These are phyloP conservation scores for Oceanites oceanicus DNA, from an alignment of 2,113 vertebrate species.

Conservation along the genomic window DNA sequence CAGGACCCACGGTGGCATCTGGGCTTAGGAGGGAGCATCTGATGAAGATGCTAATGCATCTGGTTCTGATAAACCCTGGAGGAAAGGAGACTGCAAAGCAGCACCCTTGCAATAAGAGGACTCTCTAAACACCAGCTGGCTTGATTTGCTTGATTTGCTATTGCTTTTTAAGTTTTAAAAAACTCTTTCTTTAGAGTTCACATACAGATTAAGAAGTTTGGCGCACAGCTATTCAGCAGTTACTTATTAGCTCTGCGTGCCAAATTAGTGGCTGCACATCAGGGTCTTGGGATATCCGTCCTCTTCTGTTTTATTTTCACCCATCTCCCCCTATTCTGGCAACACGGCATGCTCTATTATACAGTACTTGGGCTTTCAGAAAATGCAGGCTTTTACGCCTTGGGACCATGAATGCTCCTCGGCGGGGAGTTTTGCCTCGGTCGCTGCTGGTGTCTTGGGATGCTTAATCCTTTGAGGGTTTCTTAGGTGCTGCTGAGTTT, in stretches of 20 bases:
- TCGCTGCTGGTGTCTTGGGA: neutral
- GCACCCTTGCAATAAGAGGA: neutral
- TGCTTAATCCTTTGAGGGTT: neutral
- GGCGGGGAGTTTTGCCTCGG: neutral
- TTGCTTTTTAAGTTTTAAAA: neutral
- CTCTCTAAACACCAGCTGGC: neutral
- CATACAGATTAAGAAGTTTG: neutral
- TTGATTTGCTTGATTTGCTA: neutral
- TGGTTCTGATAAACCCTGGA: neutral
- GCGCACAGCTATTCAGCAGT: neutral
- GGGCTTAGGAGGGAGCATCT: neutral
- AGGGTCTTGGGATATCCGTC: neutral
- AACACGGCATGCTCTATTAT: neutral
- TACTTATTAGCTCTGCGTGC: neutral
- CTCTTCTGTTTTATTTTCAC: neutral
- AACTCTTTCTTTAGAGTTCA: neutral
- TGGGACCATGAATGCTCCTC: neutral
- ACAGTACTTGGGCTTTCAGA: neutral
- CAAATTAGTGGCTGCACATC: neutral
- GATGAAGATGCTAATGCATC: neutral
- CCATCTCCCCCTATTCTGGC: neutral
- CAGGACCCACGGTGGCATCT: neutral
- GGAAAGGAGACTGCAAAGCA: neutral
- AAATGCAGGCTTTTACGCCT: neutral
- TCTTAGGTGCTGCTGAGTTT: conserved; percentile 11